Evolutionary conservation across 2,113 vertebrate species (phyloP), one percentile per base, ranked within the genome.

Genomic region (Salvator merianae): DNA sequence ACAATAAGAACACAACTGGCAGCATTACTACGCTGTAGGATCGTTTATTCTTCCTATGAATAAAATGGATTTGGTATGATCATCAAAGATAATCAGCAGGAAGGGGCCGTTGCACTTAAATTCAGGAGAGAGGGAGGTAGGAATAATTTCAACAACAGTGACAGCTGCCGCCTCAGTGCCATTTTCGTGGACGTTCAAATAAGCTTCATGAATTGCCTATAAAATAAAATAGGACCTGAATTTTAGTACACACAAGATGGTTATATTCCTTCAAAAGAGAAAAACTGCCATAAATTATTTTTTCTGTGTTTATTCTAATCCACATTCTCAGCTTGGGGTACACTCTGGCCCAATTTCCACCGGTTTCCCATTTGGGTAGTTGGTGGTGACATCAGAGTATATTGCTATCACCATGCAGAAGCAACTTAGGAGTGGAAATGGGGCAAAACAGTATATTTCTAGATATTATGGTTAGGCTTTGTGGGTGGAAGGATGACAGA

Each of bases 161-260:
- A 1, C 69, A 0, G 91, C 96, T 0, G 95, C 93, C 0, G 94
- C 97, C 55, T 97, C 96, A 0, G 97, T 95, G 4, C 97, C 97
- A 2, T 90, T 96, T 94, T 98, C 97, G 3, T 97, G 95, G 53
- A 98, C 93, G 20, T 91, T 97, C 81, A 98, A 90, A 65, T 94
- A 92, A 0, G 97, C 97, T 91, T 97, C 77, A 84, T 98, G 97
- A 36, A 96, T 62, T 0, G 92, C 95, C 97, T 98, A 90, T 32
- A 59, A 22, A 22, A 47, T 28, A 40, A 28, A 43, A 43, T 22
- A 47, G 40, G 40, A 47, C 40, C 24, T 30, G 20, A 18, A 32
- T 50, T 75, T 32, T 32, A 50, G 47, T 22, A 28, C 7, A 28
- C 7, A 20, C 12, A 18, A 34, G 68, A 34, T 32, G 32, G 14